Conservation (phyloP, 2,888 invertebrate species). For the Pristionchus japonicus region DNA sequence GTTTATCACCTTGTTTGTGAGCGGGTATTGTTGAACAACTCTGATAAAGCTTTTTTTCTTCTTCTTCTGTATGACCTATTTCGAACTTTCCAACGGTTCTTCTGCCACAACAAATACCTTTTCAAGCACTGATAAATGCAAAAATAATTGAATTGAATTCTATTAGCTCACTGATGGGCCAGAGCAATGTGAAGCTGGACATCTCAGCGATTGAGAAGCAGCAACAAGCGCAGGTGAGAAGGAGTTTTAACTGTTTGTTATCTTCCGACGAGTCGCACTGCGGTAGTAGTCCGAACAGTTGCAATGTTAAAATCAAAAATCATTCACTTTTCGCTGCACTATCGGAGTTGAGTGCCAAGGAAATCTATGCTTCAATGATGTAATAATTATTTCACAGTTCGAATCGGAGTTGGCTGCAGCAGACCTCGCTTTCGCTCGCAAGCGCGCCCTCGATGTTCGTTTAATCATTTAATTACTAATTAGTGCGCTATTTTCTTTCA, state of each 20-base stretch:
- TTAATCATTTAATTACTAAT: background rate
- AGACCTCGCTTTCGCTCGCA: slow-evolving; percentile 6
- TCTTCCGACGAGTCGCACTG: background rate
- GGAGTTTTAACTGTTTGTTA: background rate
- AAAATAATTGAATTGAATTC: background rate
- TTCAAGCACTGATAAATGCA: too few relatives aligned
- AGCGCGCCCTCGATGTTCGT: background rate
- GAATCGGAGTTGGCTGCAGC: background rate
- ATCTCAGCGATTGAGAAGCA: background rate
- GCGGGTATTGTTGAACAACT: slow-evolving; percentile 33
- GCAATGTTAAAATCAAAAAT: too few relatives aligned
- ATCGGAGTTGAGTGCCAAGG: too few relatives aligned
- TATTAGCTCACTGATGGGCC: slow-evolving; percentile 25
- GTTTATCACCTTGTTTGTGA: background rate
- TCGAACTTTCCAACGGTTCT: background rate
- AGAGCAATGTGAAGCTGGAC: slow-evolving; percentile 12
- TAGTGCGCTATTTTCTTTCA: background rate
- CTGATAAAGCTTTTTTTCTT: background rate
- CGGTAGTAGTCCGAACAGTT: too few relatives aligned
- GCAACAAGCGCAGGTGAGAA: background rate
- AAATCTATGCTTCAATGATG: too few relatives aligned
- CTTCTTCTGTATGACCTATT: too few relatives aligned
- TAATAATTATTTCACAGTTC: background rate
- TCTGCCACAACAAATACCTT: too few relatives aligned
- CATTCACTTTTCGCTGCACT: too few relatives aligned